Conservation (phyloP, 2,797 vertebrate species). For the Enteromius afrohamiltoni region DNA sequence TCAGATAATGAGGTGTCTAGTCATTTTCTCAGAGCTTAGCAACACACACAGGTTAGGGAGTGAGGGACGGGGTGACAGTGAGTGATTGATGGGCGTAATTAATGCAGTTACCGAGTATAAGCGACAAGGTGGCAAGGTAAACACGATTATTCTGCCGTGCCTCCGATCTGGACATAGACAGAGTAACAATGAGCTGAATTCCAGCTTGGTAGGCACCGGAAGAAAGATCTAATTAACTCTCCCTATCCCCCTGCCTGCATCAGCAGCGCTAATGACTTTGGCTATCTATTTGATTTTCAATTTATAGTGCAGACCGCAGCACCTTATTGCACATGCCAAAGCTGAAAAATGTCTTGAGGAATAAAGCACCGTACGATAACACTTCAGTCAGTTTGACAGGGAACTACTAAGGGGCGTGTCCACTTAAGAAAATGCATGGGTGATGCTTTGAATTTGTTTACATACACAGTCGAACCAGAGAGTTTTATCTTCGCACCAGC, state of each 20-base stretch:
- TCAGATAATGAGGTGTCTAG: slow-evolving; percentile 48
- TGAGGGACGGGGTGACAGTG: slow-evolving; percentile 20
- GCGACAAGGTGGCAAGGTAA: slow-evolving; percentile 48
- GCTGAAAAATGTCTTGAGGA: slow-evolving; percentile 46
- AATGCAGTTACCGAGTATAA: slow-evolving; percentile 44
- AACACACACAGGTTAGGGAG: slow-evolving; percentile 8
- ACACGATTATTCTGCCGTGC: slow-evolving; percentile 46
- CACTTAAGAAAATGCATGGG: background rate
- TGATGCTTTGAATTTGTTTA: slow-evolving; percentile 21
- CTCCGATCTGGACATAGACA: slow-evolving; percentile 46
- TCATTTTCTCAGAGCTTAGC: slow-evolving; percentile 42
- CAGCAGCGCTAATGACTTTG: slow-evolving; percentile 64
- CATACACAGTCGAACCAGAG: background rate
- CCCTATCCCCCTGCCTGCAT: slow-evolving; percentile 50
- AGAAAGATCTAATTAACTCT: slow-evolving; percentile 56
- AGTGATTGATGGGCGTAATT: slow-evolving; percentile 59
- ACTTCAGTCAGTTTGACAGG: background rate
- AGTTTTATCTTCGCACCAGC: slow-evolving; percentile 2
- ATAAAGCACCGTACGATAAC: slow-evolving; percentile 20
- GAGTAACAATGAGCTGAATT: slow-evolving; percentile 52
- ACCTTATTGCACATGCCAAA: slow-evolving; percentile 45
- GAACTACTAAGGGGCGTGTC: slow-evolving; percentile 2
- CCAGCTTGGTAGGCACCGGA: slow-evolving; percentile 51
- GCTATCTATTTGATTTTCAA: slow-evolving; percentile 66
- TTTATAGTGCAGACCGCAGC: slow-evolving; percentile 57